phyloP scores from a whole-genome alignment of 2,113 vertebrate species.

The Piprites chloris region DNA sequence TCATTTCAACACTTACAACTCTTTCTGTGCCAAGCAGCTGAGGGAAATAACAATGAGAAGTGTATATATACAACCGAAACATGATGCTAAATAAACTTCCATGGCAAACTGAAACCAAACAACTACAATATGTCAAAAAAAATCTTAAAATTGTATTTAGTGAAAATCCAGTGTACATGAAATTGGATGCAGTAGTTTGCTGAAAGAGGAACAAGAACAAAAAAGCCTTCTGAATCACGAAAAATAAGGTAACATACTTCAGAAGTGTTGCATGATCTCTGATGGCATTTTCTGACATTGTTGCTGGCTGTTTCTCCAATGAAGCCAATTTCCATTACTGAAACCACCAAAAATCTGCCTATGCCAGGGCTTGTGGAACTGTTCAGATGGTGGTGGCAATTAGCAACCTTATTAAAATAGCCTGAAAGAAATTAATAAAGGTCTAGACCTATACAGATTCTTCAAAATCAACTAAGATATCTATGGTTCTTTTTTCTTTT shows the following conservation, averaged over 20 bases:
- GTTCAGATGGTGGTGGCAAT: not conserved
- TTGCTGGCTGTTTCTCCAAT: not conserved
- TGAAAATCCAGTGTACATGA: not conserved
- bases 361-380: not conserved
- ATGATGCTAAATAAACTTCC: not conserved
- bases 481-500: not conserved
- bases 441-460: not conserved
- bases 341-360: not conserved
- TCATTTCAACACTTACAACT: not conserved
- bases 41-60: not conserved
- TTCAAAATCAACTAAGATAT: not conserved
- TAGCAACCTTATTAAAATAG: not conserved
- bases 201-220: not conserved
- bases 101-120: not conserved
- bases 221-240: not conserved
- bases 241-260: not conserved
- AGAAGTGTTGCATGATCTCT: not conserved
- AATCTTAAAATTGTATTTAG: not conserved
- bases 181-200: not conserved
- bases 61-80: not conserved
- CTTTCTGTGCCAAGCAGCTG: not conserved
- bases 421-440: not conserved
- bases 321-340: not conserved
- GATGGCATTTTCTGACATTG: not conserved
- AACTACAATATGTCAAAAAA: not conserved